Evolutionary conservation across 2,113 vertebrate species (phyloP), one percentile per base, ranked within the genome.

Genomic region (Garra rufa): DNA sequence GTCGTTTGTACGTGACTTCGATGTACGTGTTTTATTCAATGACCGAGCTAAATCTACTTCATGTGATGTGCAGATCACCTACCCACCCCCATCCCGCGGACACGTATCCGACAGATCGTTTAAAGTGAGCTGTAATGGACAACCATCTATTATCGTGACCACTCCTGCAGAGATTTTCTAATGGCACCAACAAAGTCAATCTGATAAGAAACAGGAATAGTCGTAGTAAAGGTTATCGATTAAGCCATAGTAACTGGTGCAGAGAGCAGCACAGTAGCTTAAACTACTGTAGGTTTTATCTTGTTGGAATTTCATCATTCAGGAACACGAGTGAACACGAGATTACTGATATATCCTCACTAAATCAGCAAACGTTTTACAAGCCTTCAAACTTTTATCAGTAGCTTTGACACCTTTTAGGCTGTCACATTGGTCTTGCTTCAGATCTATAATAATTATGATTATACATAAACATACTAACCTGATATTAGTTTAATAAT

Each of bases 41-140:
- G 44, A 26, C 43, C 19, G 80, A 34, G 28, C 46, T 82, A 55
- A 80, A 82, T 82, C 73, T 82, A 76, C 85, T 82, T 71, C 79
- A 50, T 38, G 79, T 69, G 79, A 81, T 69, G 44, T 81, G 41
- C 28, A 70, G 38, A 82, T 82, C 59, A 81, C 59, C 4, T 30
- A 63, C 17, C 41, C 26, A 34, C 63, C 46, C 46, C 46, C 63
- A 52, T 55, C 46, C 63, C 61, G 76, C 61, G 26, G 38, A 43
- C 41, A n/a, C 43, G 34, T 26, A 65, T 19, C 21, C 17, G 78
- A 81, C 28, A 50, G 21, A 50, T 38, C 6, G 46, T 48, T 46
- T 48, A 13, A 46, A 19, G 24, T 19, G 57, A 63, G 26, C 59
- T 48, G 57, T 28, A 48, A 80, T 81, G 10, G 79, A 52, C 61